Conservation (phyloP, 2,888 invertebrate genomes). For the Drosophila mayaguana region DNA sequence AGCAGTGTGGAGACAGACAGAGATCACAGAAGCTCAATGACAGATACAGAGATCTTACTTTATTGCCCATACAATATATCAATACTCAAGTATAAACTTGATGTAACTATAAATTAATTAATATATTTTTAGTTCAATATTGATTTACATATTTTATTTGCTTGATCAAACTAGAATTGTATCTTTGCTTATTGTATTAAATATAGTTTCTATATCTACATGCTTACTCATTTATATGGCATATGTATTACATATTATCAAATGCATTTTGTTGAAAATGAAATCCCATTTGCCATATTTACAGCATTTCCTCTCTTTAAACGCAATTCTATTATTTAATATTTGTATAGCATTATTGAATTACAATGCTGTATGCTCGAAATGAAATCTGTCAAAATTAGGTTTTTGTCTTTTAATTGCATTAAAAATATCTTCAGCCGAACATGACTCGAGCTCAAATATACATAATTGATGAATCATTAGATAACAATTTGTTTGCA, state of each 20-base stretch:
- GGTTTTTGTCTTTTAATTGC: conserved; percentile 53
- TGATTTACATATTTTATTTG: too few relatives aligned
- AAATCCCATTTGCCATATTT: conserved; percentile 29
- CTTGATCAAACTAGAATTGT: too few relatives aligned
- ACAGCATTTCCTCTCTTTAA: conserved; percentile 37
- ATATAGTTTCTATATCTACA: conserved; percentile 16
- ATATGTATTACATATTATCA: too few relatives aligned
- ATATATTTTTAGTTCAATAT: too few relatives aligned
- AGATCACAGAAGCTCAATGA: too few relatives aligned
- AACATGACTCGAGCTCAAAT: not conserved
- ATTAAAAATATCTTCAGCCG: conserved; percentile 59
- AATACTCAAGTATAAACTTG: too few relatives aligned
- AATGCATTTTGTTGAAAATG: conserved; percentile 19
- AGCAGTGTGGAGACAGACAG: too few relatives aligned
- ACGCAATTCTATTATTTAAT: conserved; percentile 39
- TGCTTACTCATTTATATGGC: too few relatives aligned
- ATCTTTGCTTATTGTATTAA: conserved; percentile 5
- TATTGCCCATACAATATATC: too few relatives aligned
- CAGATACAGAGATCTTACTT: too few relatives aligned
- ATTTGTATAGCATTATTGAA: conserved; percentile 47
- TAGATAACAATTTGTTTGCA: conserved; percentile 17
- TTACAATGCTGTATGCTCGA: conserved; percentile 10
- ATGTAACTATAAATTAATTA: too few relatives aligned
- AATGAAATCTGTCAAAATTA: conserved; percentile 19
- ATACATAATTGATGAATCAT: conserved; percentile 18